Base-by-base conservation (phyloP, 2,113 vertebrate genomes). In the Albula glossodonta region DNA sequence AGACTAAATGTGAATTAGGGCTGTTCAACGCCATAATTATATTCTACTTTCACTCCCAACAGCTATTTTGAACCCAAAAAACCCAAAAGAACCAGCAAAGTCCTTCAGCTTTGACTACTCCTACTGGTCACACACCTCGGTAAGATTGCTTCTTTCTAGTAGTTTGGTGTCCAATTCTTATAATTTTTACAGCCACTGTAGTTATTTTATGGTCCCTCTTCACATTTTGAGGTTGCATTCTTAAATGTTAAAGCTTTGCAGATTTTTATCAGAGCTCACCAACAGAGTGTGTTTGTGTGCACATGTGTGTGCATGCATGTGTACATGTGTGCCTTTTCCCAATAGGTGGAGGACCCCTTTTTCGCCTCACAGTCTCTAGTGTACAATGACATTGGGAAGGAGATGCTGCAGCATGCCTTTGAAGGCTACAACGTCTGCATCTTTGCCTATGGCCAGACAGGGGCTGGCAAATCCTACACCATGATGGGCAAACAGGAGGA, bases 401-500 rank as follows among this genome's bases (percentile, higher is more conserved):
- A 99, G 92, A 99, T 99, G 98, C 94, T 99, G 87, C 93, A 95
- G 60, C 98, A 99, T 0, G 98, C 98, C 78, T 99, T 99, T 19
- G 98, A 99, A 88, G 98, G 98, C 85, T 99, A 99, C 92, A 99
- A 99, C 0, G 98, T 99, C 0, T 99, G 98, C 91, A 99, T 99
- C 89, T 99, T 99, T 87, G 98, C 98, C 56, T 99, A 99, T 49
- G 98, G 98, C 85, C 98, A 99, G 95, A 99, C 98, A 2, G 98
- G 98, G 90, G 96, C 98, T 90, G 98, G 98, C 84, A 99, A 99
- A 87, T 99, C 98, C 87, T 99, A 99, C 80, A 99, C 98, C 0
- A 99, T 99, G 98, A 99, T 99, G 98, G 98, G 98, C 85, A 99
- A 97, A 90, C 98, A 99, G 92, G 98, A 99, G 89, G 98, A 99